Percentiles rank a stretch among this genome's conserved stretches.
Evolutionary conservation across 2,113 vertebrate genomes (phyloP).

Genomic region (Accipiter cooperii): DNA sequence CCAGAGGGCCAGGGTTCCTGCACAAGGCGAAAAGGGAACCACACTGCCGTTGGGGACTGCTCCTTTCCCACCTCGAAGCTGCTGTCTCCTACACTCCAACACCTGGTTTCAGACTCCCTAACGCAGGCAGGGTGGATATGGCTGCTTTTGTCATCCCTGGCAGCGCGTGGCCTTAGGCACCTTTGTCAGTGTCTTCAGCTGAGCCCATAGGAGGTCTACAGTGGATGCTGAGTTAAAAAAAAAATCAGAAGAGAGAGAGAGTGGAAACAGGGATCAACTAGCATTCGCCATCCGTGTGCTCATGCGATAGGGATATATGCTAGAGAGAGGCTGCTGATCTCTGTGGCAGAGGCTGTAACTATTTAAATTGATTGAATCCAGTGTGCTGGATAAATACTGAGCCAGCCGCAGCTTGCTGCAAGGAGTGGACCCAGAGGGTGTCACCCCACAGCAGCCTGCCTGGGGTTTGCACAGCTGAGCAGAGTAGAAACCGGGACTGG

Average conservation of each 20-base stretch:
- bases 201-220: not conserved
- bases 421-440: not conserved
- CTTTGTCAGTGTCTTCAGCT: not conserved
- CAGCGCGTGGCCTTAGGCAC: too few relatives aligned
- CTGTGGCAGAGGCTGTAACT: not conserved
- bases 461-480: not conserved
- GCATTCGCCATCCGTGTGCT: not conserved
- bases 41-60: too few relatives aligned
- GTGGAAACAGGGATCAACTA: not conserved
- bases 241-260: not conserved
- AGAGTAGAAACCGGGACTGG: not conserved
- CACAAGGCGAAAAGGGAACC: fast-evolving
- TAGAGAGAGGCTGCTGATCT: not conserved
- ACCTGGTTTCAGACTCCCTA: not conserved
- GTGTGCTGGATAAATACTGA: not conserved
- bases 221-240: not conserved
- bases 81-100: fast-evolving
- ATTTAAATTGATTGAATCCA: not conserved
- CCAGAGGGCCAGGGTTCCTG: not conserved
- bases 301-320: not conserved
- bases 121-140: not conserved
- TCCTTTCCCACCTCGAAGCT: not conserved
- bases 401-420: not conserved
- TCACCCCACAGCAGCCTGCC: not conserved
- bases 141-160: not conserved